phyloP scores from a whole-genome alignment of 1,140 invertebrate species.

The Ctenoplectra terminalis region DNA sequence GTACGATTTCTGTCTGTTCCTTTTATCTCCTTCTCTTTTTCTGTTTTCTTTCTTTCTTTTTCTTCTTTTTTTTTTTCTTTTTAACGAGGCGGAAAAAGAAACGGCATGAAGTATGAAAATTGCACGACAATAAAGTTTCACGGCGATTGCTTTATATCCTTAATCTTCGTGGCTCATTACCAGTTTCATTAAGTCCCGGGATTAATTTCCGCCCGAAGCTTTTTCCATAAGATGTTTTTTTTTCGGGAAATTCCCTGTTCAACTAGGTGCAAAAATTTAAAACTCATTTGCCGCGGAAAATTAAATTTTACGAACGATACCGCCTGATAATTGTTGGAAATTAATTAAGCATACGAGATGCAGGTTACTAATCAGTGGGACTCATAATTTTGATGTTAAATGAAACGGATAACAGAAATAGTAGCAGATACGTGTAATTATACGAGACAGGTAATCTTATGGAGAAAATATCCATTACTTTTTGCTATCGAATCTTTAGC shows the following conservation, averaged over 20 bases:
- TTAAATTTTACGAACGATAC: not conserved
- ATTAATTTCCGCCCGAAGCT: conserved; percentile 43
- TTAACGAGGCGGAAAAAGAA: not conserved
- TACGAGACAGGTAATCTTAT: not conserved
- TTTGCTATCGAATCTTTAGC: not conserved
- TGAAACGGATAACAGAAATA: not conserved
- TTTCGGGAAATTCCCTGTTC: not conserved
- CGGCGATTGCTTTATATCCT: conserved; percentile 37
- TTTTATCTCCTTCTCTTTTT: too few species aligned
- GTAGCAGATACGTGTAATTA: not conserved
- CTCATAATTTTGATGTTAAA: not conserved
- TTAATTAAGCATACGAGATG: not conserved
- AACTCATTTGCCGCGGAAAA: conserved; percentile 5
- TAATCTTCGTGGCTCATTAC: conserved; percentile 47
- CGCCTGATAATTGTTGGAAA: not conserved
- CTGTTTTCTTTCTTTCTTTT: not conserved
- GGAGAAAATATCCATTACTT: not conserved
- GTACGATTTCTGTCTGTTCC: not conserved
- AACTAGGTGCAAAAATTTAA: not conserved
- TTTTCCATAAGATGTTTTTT: conserved; percentile 1
- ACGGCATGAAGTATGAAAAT: conserved; percentile 25
- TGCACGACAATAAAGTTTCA: conserved; percentile 11
- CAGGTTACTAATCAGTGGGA: not conserved
- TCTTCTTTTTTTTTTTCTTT: not conserved
- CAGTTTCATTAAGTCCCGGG: conserved; percentile 45